Evolutionary conservation across 2,888 invertebrate species (phyloP).

Genomic region (Pristionchus exspectatus): DNA sequence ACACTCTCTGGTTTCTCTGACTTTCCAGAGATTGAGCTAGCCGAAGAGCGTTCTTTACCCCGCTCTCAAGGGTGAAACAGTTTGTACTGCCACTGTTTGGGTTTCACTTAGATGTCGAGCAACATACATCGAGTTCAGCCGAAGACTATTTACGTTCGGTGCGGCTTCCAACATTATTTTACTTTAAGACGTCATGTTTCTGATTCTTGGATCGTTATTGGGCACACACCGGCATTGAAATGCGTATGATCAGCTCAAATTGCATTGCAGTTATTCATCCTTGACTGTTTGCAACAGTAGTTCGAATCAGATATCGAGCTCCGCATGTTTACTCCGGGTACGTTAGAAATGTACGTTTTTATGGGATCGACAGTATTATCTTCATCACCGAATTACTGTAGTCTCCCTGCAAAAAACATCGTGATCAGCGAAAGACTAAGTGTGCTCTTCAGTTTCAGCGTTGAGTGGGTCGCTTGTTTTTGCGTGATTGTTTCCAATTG

Average conservation of each 20-base stretch:
- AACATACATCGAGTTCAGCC: neutral
- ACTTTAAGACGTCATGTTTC: neutral
- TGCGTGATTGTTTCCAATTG: neutral
- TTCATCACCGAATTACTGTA: neutral
- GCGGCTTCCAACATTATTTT: neutral
- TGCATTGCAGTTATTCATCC: neutral
- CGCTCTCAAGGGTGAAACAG: neutral
- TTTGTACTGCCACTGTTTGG: conserved; percentile 14
- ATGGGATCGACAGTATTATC: too few species aligned
- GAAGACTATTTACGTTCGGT: neutral
- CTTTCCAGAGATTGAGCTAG: too few species aligned
- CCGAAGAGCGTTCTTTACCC: too few species aligned
- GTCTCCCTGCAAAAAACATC: neutral
- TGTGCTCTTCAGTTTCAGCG: conserved; percentile 14
- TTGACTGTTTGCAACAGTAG: neutral
- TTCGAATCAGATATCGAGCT: too few species aligned
- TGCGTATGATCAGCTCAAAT: neutral
- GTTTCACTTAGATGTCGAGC: neutral
- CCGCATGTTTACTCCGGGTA: too few species aligned
- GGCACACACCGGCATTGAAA: neutral
- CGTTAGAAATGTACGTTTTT: too few species aligned
- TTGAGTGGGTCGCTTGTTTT: neutral
- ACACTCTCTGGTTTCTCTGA: too few species aligned
- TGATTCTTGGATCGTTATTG: neutral
- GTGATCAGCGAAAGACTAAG: neutral